These are phyloP conservation scores for Tetranychus truncatus DNA, from an alignment of 2,888 invertebrate genomes.

Conservation along the genomic window DNA sequence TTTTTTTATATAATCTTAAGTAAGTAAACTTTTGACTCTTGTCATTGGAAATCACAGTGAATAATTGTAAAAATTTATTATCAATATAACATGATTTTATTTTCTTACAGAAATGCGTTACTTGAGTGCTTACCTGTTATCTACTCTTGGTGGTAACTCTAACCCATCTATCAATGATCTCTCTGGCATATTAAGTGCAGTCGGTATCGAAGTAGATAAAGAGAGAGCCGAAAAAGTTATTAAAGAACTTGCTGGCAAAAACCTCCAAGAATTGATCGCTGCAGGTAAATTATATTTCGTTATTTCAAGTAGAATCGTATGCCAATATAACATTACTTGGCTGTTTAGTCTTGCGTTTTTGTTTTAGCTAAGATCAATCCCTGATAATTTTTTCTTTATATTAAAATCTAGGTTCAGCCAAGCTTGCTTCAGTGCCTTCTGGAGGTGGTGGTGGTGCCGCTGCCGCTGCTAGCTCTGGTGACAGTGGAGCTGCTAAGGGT, in stretches of 20 bases:
- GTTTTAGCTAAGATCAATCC: not conserved
- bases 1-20: too few relatives aligned
- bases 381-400: constrained; percentile 9
- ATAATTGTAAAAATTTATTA: too few relatives aligned
- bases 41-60: too few relatives aligned
- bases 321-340: not conserved
- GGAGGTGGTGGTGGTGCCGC: constrained; percentile 43
- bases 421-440: constrained; percentile 78
- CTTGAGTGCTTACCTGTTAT: constrained; percentile 96
- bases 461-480: constrained; percentile 42
- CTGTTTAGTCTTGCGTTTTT: constrained; percentile 27
- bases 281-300: constrained; percentile 43
- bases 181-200: constrained; percentile 86
- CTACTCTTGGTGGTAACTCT: constrained; percentile 74
- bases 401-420: constrained; percentile 54
- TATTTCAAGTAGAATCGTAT: not conserved
- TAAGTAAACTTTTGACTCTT: too few relatives aligned
- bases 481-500: constrained; percentile 32
- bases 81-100: not conserved
- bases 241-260: constrained; percentile 68
- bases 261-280: constrained; percentile 66
- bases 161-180: constrained; percentile 62
- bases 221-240: constrained; percentile 72
- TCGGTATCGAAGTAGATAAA: constrained; percentile 77
- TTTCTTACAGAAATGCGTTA: constrained; percentile 63